Base-by-base conservation (phyloP, 2,888 invertebrate genomes). In the Tachina fera region DNA sequence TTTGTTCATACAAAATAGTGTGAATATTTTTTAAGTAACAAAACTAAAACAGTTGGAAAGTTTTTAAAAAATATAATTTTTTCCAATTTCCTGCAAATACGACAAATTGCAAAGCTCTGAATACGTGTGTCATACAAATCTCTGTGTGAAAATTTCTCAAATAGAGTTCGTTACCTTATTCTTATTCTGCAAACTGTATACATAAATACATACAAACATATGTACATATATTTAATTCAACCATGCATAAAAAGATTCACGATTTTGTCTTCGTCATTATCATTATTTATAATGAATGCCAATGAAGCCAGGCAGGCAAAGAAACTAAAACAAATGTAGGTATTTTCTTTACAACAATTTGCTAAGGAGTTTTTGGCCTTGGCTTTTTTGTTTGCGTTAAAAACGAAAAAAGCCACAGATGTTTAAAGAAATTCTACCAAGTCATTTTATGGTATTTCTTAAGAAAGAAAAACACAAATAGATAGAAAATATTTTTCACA, bases 241-340 rank as follows among this genome's bases (percentile, higher is more conserved):
- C 74, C 83, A 85, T 85, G 79, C 87, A 84, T 83, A 84, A 79
- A 83, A 80, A 83, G 61, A 67, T 83, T 84, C 84, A 87, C 87
- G 87, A 84, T 87, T 84, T 84, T 58, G 75, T 61, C 68, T 61
- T 82, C 70, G 49, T 61, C 45, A 31, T 53, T 56, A 41, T 19
- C 39, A 78, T 9, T 60, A 70, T 19, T 61, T 70, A 53, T 39
- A 79, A 65, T 56, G 56, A 72, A 47, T 72, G 11, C 39, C 71
- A 72, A 56, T 47, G 47, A 47, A 71, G 31, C n/a, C 60, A 60
- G 47, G 9, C 22, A 70, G 11, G 3, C 14, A 51, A 63, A 31
- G 31, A 19, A 45, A 39, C 14, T n/a, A 51, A 19, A 45, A 16
- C 79, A 60, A 74, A 19, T n/a, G n/a, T n/a, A 75, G 68, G 68